Base-by-base conservation (phyloP, 1,140 invertebrate species). In the Trachymyrmex septentrionalis region DNA sequence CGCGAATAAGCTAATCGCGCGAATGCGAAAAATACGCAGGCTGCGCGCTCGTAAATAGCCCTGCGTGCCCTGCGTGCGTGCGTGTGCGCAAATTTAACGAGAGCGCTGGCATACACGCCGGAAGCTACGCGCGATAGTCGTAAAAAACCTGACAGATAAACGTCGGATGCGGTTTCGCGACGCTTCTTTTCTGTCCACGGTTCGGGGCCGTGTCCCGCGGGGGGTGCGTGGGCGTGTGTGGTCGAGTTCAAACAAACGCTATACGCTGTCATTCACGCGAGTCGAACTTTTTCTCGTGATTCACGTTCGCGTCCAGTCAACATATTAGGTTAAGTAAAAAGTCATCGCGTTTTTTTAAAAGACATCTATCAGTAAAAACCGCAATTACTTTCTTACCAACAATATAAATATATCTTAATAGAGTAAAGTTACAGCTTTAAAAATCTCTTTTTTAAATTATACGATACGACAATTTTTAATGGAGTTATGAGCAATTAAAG, bases 71-170 rank as follows among this genome's bases (percentile, higher is more conserved):
- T 27, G 30, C 53, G 5, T 10, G 19, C 38, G 21, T 16, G 71
- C 16, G 71, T 10, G 2, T 21, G 69, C 57, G 86, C 80, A 34
- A 84, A 84, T 87, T 87, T 87, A 84, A 87, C 86, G 77, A 66
- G 66, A 63, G n/a, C 27, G 48, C 66, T 44, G 44, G 27, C 24
- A 59, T 53, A 48, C 73, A 67, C 66, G 86, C 80, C 80, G 86
- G 86, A 84, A 87, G 86, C 69, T 66, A 71, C 57, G 48, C 59
- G 57, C 86, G 78, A 73, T 84, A 87, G 69, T 87, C 86, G 80
- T 84, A 87, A 78, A 87, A 87, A 64, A 44, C 24, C 55, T 53
- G 80, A 75, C 86, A 63, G 78, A 87, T 75, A 84, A 84, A 84
- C 78, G 76, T 66, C 59, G 44, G 69, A 30, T 61, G 73, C 73